These are phyloP conservation scores for Idris sp. DNA, from an alignment of 1,140 invertebrate species.

Conservation along the genomic window DNA sequence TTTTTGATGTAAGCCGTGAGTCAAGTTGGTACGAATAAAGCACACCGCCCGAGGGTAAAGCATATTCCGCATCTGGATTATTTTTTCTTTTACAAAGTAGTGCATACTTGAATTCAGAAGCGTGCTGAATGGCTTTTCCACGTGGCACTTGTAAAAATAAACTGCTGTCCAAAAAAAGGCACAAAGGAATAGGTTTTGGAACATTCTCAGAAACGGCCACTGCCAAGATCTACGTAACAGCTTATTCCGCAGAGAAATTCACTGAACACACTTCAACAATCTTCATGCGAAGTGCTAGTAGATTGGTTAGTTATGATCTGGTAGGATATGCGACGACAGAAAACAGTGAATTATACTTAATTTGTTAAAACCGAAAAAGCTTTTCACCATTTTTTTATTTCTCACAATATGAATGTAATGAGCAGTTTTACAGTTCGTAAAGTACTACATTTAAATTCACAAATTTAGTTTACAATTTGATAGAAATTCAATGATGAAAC, in stretches of 20 bases:
- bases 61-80: conserved; percentile 47
- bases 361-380: no score
- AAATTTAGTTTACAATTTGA: no score
- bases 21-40: conserved; percentile 45
- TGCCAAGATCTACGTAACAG: conserved; percentile 28
- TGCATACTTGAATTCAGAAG: conserved; percentile 28
- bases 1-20: conserved; percentile 45
- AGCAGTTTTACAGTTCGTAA: no score
- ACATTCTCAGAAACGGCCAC: conserved; percentile 8
- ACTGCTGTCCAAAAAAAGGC: conserved; percentile 18
- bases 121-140: conserved; percentile 29
- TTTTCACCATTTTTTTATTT: no score
- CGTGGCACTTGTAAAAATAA: conserved; percentile 45
- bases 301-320: no score
- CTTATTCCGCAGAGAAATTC: conserved; percentile 29
- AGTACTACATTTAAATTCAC: no score
- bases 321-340: no score
- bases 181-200: conserved; percentile 34
- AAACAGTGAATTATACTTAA: no score
- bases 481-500: no score
- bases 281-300: no score
- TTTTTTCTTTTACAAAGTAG: conserved; percentile 28
- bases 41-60: conserved; percentile 18
- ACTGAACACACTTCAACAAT: conserved; percentile 4
- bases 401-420: no score